Evolutionary conservation across 2,113 vertebrate genomes (phyloP).

Genomic region (Bucco capensis): DNA sequence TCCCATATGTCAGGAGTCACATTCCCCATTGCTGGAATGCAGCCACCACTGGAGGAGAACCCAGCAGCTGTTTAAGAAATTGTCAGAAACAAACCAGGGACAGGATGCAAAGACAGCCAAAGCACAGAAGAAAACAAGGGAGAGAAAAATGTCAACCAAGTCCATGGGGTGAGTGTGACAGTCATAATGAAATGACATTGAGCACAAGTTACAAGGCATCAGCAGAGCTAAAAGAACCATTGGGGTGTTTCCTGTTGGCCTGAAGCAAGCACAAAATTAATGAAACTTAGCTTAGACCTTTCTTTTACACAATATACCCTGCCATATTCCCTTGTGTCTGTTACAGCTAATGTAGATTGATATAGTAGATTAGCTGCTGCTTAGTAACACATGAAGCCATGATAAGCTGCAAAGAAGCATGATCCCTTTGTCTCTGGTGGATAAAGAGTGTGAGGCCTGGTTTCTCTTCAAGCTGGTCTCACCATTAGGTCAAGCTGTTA

Average conservation of each 20-base stretch:
- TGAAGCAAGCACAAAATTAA: background rate
- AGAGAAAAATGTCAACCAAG: background rate
- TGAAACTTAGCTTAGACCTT: background rate
- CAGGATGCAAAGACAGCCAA: constrained; percentile 10
- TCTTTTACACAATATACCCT: background rate
- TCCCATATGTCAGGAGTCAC: constrained; percentile 51
- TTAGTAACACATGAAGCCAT: background rate
- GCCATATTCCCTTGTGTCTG: background rate
- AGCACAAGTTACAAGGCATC: background rate
- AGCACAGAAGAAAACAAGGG: constrained; percentile 14
- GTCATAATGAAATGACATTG: background rate
- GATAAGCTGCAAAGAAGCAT: background rate
- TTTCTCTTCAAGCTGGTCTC: background rate
- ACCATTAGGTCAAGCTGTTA: background rate
- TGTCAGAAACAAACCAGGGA: constrained; percentile 57
- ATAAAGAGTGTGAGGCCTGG: background rate
- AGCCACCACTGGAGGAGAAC: constrained; percentile 62
- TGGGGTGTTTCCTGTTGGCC: background rate
- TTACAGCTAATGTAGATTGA: background rate
- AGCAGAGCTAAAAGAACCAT: background rate
- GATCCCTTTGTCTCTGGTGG: background rate
- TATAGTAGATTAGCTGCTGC: background rate
- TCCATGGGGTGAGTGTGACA: background rate
- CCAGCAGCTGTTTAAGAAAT: constrained; percentile 61
- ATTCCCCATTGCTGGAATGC: constrained; percentile 50